Evolutionary conservation across 2,113 vertebrate species (phyloP).

Genomic region (Alaudala cheleensis): DNA sequence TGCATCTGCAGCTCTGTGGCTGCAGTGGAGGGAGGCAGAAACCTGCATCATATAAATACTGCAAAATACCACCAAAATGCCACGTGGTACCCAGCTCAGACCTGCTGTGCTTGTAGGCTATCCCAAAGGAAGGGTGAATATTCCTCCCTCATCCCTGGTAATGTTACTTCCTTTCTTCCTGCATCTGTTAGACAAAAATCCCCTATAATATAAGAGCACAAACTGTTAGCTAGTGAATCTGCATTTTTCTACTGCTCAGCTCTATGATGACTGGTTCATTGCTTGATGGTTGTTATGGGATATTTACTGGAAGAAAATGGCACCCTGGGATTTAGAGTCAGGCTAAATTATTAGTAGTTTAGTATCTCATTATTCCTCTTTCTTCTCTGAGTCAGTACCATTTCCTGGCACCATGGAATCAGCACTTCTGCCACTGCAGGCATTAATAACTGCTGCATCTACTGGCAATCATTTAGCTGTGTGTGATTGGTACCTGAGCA

Average conservation of each 20-base stretch:
- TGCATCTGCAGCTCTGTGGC: not conserved
- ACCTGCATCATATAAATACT: not conserved
- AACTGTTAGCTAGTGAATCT: not conserved
- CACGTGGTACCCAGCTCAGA: too few relatives aligned
- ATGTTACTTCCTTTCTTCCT: not conserved
- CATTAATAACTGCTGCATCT: not conserved
- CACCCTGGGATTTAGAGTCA: not conserved
- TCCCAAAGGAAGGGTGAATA: not conserved
- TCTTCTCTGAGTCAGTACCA: slow-evolving; percentile 17
- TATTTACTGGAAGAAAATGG: not conserved
- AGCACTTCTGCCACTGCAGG: not conserved
- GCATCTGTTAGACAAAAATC: fast-evolving
- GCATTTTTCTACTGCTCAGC: not conserved
- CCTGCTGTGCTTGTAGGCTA: not conserved
- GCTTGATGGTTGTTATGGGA: not conserved
- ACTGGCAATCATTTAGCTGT: not conserved
- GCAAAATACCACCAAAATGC: not conserved
- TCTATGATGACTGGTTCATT: not conserved
- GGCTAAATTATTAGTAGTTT: slow-evolving; percentile 9
- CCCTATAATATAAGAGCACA: not conserved
- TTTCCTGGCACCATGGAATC: not conserved
- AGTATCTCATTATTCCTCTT: not conserved
- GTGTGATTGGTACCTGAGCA: not conserved
- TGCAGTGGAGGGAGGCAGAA: not conserved
- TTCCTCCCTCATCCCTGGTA: not conserved